Percentiles rank a stretch among this genome's conserved stretches.
phyloP scores from a whole-genome alignment of 2,113 vertebrate genomes.

The Semnornis frantzii region DNA sequence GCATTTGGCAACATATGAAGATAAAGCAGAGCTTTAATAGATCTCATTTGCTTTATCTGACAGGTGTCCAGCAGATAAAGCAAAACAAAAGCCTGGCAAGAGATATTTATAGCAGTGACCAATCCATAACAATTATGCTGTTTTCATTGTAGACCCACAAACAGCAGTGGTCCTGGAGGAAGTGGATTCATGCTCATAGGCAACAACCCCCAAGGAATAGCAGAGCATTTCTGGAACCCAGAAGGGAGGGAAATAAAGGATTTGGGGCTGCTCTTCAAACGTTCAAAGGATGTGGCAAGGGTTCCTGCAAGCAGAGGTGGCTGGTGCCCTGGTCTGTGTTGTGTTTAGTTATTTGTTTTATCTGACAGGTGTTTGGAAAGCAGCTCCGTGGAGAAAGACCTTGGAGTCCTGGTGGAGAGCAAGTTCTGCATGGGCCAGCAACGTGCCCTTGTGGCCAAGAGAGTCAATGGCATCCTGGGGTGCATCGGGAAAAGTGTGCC shows the following conservation, averaged over 20 bases:
- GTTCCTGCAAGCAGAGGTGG: background rate
- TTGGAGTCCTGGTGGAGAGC: too few relatives aligned
- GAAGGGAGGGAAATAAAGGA: background rate
- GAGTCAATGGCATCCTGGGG: too few relatives aligned
- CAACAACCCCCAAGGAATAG: background rate
- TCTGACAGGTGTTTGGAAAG: too few relatives aligned
- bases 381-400: too few relatives aligned
- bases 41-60: constrained; percentile 16
- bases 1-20: background rate
- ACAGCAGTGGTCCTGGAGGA: background rate
- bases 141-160: background rate
- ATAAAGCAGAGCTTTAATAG: background rate
- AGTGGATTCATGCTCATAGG: fast-evolving
- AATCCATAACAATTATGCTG: background rate
- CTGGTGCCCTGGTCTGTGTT: background rate
- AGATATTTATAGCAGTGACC: background rate
- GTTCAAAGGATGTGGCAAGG: background rate
- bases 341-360: too few relatives aligned
- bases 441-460: too few relatives aligned
- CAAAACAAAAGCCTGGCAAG: background rate
- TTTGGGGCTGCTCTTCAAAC: background rate
- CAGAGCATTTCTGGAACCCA: background rate
- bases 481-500: too few relatives aligned
- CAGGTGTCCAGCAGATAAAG: background rate
- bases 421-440: too few relatives aligned